Conservation (phyloP, 2,113 vertebrate genomes). For the Tricholaema leucomelas region DNA sequence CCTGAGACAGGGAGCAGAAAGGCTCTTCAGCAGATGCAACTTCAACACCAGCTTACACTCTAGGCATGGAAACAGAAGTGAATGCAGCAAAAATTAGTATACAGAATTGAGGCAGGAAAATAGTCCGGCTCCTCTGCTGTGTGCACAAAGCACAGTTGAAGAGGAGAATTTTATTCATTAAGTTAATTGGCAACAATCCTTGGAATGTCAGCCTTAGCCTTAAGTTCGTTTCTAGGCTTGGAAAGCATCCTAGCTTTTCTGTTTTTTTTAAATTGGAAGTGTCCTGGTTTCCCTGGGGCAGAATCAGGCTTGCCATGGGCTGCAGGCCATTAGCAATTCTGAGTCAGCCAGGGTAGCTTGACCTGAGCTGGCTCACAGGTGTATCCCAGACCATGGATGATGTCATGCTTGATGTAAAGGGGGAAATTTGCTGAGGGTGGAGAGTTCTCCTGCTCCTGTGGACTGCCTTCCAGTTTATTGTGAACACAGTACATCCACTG, state of each 20-base stretch:
- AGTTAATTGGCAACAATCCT: conserved; percentile 43
- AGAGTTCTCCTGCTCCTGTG: too few species aligned
- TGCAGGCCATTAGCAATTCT: too few species aligned
- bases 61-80: conserved; percentile 53
- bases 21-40: conserved; percentile 48
- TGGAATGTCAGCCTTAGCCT: conserved; percentile 36
- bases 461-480: too few species aligned
- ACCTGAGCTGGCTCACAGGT: too few species aligned
- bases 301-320: too few species aligned
- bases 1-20: conserved; percentile 7
- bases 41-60: conserved; percentile 41
- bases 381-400: too few species aligned
- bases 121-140: neutral
- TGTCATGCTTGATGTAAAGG: too few species aligned
- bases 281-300: too few species aligned
- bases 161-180: conserved; percentile 51
- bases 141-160: neutral
- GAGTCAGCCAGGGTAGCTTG: too few species aligned
- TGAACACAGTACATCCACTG: too few species aligned
- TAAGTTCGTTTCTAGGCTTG: conserved; percentile 23
- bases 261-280: neutral
- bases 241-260: conserved; percentile 6
- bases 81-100: conserved; percentile 54
- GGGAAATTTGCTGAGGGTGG: too few species aligned
- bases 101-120: conserved; percentile 41